A percentile compares a stretch with the other conserved stretches of the same genome.
These are phyloP conservation scores for Pogona vitticeps DNA, from an alignment of 2,113 vertebrate species.

Conservation along the genomic window DNA sequence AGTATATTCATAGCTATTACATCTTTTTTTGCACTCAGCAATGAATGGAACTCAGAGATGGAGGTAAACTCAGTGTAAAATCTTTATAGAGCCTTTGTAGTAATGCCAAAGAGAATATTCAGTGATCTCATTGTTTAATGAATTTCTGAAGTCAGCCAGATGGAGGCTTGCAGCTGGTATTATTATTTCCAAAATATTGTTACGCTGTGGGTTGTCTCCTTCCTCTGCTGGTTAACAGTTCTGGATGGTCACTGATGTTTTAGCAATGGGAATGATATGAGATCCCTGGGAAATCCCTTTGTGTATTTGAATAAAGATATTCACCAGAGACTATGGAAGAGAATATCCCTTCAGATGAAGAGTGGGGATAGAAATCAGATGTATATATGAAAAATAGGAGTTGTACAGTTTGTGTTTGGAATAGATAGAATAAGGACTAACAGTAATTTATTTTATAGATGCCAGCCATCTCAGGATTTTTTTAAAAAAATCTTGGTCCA, in stretches of 20 bases:
- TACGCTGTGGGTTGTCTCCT: background rate
- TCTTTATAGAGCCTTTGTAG: conserved; percentile 30
- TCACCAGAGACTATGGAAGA: background rate
- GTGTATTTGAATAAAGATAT: background rate
- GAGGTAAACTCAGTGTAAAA: conserved; percentile 27
- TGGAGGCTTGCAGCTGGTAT: conserved; percentile 7
- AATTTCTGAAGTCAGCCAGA: conserved; percentile 28
- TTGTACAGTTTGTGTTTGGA: background rate
- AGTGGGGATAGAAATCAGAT: background rate
- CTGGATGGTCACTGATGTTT: background rate
- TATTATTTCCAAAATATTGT: background rate
- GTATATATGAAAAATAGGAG: background rate
- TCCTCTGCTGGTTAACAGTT: background rate
- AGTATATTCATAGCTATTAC: background rate
- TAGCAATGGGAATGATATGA: background rate
- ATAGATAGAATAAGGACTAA: background rate
- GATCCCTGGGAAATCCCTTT: background rate
- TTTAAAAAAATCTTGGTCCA: background rate
- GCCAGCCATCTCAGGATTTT: background rate
- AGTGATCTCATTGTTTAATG: background rate
- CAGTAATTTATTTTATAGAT: background rate
- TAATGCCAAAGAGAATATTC: background rate
- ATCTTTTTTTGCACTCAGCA: conserved; percentile 21
- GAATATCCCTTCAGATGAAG: background rate
- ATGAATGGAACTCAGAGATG: conserved; percentile 45